Evolutionary conservation across 1,140 invertebrate genomes (phyloP).

Genomic region (Schlechtendalia chinensis): DNA sequence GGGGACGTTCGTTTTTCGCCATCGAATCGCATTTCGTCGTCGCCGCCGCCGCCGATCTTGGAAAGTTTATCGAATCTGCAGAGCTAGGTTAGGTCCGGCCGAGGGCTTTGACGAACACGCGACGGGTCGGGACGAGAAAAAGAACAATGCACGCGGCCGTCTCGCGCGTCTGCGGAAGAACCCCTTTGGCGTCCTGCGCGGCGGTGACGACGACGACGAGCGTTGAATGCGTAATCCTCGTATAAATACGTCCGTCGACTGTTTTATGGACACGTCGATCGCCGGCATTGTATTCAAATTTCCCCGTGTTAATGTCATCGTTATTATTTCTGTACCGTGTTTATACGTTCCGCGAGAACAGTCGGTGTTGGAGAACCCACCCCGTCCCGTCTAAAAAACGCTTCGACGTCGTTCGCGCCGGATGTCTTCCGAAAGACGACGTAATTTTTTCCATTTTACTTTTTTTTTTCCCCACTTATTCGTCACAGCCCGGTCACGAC

Average conservation of each 20-base stretch:
- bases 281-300: conserved; percentile 49
- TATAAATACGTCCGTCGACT: conserved; percentile 38
- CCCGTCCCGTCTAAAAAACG: too few relatives aligned
- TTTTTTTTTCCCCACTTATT: conserved; percentile 27
- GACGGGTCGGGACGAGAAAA: conserved; percentile 1
- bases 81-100: too few relatives aligned
- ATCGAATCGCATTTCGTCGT: too few relatives aligned
- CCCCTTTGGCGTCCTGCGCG: conserved; percentile 4
- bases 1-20: too few relatives aligned
- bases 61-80: too few relatives aligned
- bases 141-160: conserved; percentile 26
- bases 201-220: conserved; percentile 15
- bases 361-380: neutral
- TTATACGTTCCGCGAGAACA: too few relatives aligned
- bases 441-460: too few relatives aligned
- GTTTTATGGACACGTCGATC: conserved; percentile 43
- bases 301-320: too few relatives aligned
- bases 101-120: too few relatives aligned
- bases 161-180: conserved; percentile 23
- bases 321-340: too few relatives aligned
- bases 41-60: too few relatives aligned
- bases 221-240: conserved; percentile 38
- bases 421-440: conserved; percentile 8
- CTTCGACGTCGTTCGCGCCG: neutral
- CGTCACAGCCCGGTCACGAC: conserved; percentile 7